Conservation (phyloP, 2,888 invertebrate species). For the Orthosia cruda region DNA sequence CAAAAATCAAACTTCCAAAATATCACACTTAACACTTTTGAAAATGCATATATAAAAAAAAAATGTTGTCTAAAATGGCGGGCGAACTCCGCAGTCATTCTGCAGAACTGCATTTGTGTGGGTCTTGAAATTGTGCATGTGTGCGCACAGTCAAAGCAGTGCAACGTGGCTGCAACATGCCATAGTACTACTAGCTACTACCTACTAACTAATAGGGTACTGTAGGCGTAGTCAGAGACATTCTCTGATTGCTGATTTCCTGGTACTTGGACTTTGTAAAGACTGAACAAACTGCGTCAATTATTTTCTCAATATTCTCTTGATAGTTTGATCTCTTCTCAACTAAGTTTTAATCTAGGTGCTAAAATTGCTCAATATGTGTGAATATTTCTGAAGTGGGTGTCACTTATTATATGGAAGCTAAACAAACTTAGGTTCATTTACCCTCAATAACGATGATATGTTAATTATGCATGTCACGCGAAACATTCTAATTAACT, state of each 20-base stretch:
- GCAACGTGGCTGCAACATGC: conserved; percentile 80
- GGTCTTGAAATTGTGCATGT: conserved; percentile 71
- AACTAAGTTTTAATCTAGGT: not conserved
- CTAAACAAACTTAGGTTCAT: conserved; percentile 71
- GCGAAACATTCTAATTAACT: conserved; percentile 73
- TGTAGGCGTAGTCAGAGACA: conserved; percentile 82
- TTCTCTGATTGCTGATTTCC: conserved; percentile 82
- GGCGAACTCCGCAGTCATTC: conserved; percentile 77
- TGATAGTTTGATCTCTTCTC: not conserved
- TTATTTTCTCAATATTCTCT: conserved; percentile 2
- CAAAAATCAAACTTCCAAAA: conserved; percentile 10
- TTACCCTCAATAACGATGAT: conserved; percentile 74
- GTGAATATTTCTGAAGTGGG: conserved; percentile 21
- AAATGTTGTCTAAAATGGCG: conserved; percentile 76
- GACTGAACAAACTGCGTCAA: conserved; percentile 9
- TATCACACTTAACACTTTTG: not conserved
- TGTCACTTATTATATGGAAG: conserved; percentile 35
- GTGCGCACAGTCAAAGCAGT: conserved; percentile 76
- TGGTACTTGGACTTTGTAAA: conserved; percentile 72
- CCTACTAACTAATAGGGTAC: conserved; percentile 72
- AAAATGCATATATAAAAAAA: not conserved
- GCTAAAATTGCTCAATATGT: conserved; percentile 1
- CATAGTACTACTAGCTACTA: conserved; percentile 76
- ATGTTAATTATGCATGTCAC: conserved; percentile 74
- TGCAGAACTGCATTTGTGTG: conserved; percentile 72